phyloP scores from a whole-genome alignment of 2,113 vertebrate genomes.

The Megaceryle torquata region DNA sequence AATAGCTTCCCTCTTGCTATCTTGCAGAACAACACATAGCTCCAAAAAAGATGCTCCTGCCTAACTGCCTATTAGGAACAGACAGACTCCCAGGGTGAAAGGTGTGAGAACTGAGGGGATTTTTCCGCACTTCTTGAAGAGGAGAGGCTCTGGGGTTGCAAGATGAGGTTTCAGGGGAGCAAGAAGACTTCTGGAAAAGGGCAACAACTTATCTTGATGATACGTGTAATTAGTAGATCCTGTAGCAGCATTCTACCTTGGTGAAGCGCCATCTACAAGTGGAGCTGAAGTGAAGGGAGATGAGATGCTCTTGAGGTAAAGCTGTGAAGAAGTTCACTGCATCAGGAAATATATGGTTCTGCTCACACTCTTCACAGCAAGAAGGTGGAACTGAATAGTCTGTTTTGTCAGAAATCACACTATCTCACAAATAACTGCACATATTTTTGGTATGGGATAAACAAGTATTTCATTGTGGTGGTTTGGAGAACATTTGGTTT shows the following conservation, averaged over 20 bases:
- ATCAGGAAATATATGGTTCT: neutral
- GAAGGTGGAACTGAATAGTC: neutral
- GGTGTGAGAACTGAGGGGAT: neutral
- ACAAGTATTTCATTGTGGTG: neutral
- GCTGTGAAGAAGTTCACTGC: neutral
- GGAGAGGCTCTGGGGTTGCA: neutral
- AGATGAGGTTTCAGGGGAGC: neutral
- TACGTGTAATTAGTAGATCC: neutral
- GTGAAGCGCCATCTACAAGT: neutral
- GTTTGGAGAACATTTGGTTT: neutral
- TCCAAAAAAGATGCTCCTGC: neutral
- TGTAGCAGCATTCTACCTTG: accelerated
- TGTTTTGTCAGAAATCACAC: neutral
- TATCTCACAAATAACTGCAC: neutral
- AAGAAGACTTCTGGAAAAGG: neutral
- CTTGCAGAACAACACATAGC: neutral
- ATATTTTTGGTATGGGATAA: accelerated
- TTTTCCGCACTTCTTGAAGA: neutral
- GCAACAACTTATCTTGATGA: neutral
- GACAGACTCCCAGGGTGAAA: neutral
- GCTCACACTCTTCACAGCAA: accelerated
- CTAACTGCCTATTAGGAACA: neutral
- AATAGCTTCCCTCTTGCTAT: slow-evolving; percentile 30
- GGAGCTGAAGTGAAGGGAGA: neutral
- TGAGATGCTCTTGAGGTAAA: neutral